Evolutionary conservation across 2,888 invertebrate species (phyloP).

Genomic region (Ophonus ardosiacus): DNA sequence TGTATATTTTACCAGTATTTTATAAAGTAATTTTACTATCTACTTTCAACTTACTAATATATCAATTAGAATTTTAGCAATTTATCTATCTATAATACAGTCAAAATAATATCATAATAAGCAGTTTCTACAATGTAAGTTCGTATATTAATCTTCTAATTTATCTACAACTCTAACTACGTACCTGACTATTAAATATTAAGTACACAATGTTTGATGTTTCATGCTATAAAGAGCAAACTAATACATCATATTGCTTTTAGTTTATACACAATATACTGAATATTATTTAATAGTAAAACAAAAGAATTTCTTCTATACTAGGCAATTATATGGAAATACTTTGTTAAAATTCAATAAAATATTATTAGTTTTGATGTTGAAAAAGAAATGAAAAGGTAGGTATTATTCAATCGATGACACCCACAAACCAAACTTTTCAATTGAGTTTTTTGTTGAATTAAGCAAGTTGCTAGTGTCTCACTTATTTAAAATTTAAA

Average conservation of each 20-base stretch:
- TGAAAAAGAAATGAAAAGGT: neutral
- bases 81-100: too few species aligned
- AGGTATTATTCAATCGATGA: neutral
- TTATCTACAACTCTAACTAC: neutral
- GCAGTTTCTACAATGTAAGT: too few species aligned
- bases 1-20: too few species aligned
- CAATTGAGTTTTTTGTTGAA: neutral
- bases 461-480: neutral
- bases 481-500: slow-evolving; percentile 2
- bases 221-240: neutral
- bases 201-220: neutral
- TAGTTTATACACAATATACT: neutral
- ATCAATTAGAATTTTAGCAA: too few species aligned
- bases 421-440: neutral
- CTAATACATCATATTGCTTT: neutral
- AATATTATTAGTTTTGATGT: neutral
- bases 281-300: too few species aligned
- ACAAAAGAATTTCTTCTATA: too few species aligned
- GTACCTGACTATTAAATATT: neutral
- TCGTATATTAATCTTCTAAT: neutral
- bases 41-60: too few species aligned
- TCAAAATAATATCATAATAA: too few species aligned
- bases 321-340: too few species aligned
- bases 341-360: too few species aligned
- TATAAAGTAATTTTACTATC: too few species aligned